Base-by-base conservation (phyloP, 2,113 vertebrate species). In the Calcarius ornatus region DNA sequence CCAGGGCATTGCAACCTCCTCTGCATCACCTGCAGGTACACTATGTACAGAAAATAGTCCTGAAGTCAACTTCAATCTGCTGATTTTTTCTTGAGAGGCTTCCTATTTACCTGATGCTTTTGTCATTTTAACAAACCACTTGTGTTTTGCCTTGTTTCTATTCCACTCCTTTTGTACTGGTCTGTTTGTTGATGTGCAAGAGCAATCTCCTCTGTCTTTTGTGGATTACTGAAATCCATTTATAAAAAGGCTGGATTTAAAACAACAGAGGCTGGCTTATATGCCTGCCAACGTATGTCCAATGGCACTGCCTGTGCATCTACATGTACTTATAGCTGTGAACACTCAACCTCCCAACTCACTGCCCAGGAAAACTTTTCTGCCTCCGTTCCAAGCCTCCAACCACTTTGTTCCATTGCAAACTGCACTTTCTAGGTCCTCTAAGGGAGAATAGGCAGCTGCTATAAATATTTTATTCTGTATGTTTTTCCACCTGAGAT, bases 211-310 rank as follows among this genome's bases (percentile, higher is more conserved):
- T 80, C 68, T 9, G 38, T 35, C 56, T 90, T 95, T 76, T 90
- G 71, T 61, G 86, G 90, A 96, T 96, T 95, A 92, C 12, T 42
- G 85, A 83, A 96, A 97, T 96, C 92, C 94, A 94, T 94, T 97
- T 96, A 95, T 88, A 90, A 47, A 92, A 93, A 90, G 61, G 61
- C 82, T 45, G 48, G 92, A 96, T 97, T 95, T 96, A 88, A 92
- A 94, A 88, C 93, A 94, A 85, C 76, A 64, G 88, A 64, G 88
- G 53, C 86, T 88, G 56, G 86, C 70, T 96, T 95, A 95, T 61
- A 90, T 81, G 88, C 69, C 61, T 71, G 27, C 79, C 68, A 66
- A 27, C 94, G 92, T 94, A 95, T 92, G 95, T 71, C 77, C 83
- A 88, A 1, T 1, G 5, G 56, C 20, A 57, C 82, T 53, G 92